phyloP scores from a whole-genome alignment of 2,888 invertebrate genomes.

The Phyto melanocephala region DNA sequence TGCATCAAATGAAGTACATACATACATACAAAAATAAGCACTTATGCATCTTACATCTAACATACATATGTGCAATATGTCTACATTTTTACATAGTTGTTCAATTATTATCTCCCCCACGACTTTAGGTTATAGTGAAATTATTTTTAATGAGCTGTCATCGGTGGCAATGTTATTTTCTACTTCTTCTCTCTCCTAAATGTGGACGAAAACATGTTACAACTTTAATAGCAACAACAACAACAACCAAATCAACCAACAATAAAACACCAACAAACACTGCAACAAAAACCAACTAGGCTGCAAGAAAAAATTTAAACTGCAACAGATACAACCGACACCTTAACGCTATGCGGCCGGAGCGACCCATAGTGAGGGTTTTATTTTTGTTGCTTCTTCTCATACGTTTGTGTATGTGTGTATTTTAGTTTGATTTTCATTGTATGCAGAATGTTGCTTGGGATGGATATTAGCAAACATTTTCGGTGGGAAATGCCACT shows the following conservation, averaged over 20 bases:
- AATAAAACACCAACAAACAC: slow-evolving; percentile 23
- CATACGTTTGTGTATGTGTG: too few species aligned
- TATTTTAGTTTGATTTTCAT: neutral
- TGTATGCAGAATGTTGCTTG: slow-evolving; percentile 18
- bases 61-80: slow-evolving; percentile 18
- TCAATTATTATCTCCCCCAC: slow-evolving; percentile 52
- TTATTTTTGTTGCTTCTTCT: neutral
- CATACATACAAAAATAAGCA: neutral
- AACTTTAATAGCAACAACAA: slow-evolving; percentile 28
- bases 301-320: neutral
- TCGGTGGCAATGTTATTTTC: slow-evolving; percentile 54
- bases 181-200: slow-evolving; percentile 28
- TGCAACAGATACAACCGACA: slow-evolving; percentile 48
- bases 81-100: neutral
- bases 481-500: slow-evolving; percentile 64
- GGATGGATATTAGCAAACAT: slow-evolving; percentile 39
- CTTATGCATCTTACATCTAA: neutral
- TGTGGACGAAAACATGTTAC: slow-evolving; percentile 44
- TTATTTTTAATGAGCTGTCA: slow-evolving; percentile 62
- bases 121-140: slow-evolving; percentile 50
- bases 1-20: neutral
- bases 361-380: slow-evolving; percentile 8
- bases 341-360: slow-evolving; percentile 17
- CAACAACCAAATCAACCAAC: neutral
- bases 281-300: slow-evolving; percentile 14